Base-by-base conservation (phyloP, 2,888 invertebrate species). In the Dicycla oo region DNA sequence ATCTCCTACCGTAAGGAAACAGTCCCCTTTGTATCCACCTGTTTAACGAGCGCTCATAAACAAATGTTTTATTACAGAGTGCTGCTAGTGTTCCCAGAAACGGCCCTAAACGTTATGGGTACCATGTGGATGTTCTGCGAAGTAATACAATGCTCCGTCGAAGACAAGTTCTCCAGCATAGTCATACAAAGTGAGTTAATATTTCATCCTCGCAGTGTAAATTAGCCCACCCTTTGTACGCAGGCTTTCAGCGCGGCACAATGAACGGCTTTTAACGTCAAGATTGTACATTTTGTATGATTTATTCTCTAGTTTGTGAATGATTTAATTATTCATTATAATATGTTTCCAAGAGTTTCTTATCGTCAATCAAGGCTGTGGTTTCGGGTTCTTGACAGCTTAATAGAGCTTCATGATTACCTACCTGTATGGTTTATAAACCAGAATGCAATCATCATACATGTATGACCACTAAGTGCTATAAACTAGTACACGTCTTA, bases 101-200 rank as follows among this genome's bases (percentile, higher is more conserved):
- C 98, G 26, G 97, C 96, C 6, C 97, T 98, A 95, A 98, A 98
- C 88, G 96, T 98, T 69, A 96, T 98, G 93, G 98, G 98, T 11
- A 98, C 98, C 6, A 96, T 98, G 93, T 98, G 98, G 98, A 97
- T 98, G 85, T 97, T 98, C 89, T 97, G 97, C 87, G 97, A 97
- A 82, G 92, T 97, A 40, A 97, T 98, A 66, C 94, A 97, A 49
- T 98, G 98, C 91, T 96, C 96, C 30, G 97, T 97, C 75, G 96
- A 97, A 62, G 97, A 97, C 88, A 96, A 97, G 82, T 97, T 97
- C 92, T 97, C 97, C 71, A 97, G 97, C 85, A 97, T 97, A 78
- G 97, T 97, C 34, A 97, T 98, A 86, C 97, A 98, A 96, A 97
- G 97, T 97, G 92, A 95, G 95, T 93, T 40, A 69, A 51, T 51